phyloP scores from a whole-genome alignment of 2,888 invertebrate genomes.

The Apotomis capreana region DNA sequence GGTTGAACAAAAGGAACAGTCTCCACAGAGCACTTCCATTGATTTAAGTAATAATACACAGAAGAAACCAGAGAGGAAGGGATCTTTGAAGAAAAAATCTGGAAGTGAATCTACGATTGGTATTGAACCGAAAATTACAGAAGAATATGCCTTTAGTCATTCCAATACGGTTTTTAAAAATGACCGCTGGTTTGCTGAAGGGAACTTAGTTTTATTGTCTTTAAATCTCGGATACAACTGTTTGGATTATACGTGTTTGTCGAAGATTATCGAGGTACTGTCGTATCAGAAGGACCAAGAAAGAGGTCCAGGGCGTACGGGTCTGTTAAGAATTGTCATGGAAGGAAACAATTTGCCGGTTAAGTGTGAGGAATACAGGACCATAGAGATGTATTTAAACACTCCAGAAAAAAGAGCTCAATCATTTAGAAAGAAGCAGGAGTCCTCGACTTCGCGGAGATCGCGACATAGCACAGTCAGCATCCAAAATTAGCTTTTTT shows the following conservation, averaged over 20 bases:
- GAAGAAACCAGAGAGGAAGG: background rate
- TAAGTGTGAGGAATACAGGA: slow-evolving; percentile 50
- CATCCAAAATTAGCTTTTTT: no score
- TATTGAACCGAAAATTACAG: slow-evolving; percentile 46
- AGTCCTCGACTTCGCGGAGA: background rate
- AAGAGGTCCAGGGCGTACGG: slow-evolving; percentile 45
- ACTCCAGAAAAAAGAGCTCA: slow-evolving; percentile 23
- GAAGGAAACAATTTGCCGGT: slow-evolving; percentile 59
- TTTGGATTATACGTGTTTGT: slow-evolving; percentile 51
- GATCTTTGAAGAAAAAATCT: slow-evolving; percentile 2
- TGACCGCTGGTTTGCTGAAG: slow-evolving; percentile 48
- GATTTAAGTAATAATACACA: background rate
- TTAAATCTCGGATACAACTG: slow-evolving; percentile 64
- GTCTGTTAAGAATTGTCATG: slow-evolving; percentile 57
- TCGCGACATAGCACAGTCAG: background rate
- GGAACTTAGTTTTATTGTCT: slow-evolving; percentile 60
- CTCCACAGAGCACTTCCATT: background rate
- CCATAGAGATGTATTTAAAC: slow-evolving; percentile 50
- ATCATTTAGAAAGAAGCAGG: slow-evolving; percentile 1
- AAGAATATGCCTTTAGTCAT: slow-evolving; percentile 52
- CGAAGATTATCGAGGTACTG: slow-evolving; percentile 53
- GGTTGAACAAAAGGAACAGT: slow-evolving; percentile 44
- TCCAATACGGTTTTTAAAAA: slow-evolving; percentile 45
- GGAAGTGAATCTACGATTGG: background rate
- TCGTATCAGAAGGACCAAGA: slow-evolving; percentile 52